Conservation (phyloP, 2,888 invertebrate genomes). For the Caenorhabditis afra region DNA sequence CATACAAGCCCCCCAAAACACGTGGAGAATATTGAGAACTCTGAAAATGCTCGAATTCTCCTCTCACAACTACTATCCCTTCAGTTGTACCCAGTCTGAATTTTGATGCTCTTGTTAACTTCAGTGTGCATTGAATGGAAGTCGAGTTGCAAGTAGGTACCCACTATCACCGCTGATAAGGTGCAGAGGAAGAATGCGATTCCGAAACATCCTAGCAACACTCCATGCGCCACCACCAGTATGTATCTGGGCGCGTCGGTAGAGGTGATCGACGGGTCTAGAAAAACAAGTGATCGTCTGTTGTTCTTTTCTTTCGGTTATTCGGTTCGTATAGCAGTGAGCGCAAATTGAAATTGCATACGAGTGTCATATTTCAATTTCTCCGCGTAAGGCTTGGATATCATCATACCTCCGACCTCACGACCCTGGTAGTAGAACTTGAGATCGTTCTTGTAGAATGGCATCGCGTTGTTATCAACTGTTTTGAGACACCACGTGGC, state of each 20-base stretch:
- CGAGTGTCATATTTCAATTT: not conserved
- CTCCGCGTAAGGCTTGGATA: not conserved
- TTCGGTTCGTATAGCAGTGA: not conserved
- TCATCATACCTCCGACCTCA: constrained; percentile 52
- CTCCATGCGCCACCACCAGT: constrained; percentile 76
- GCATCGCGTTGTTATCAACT: constrained; percentile 78
- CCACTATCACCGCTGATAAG: constrained; percentile 72
- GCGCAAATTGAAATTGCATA: constrained; percentile 34
- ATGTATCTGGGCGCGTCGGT: constrained; percentile 75
- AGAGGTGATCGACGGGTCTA: constrained; percentile 62
- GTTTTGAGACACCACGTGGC: constrained; percentile 79
- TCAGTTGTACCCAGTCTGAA: constrained; percentile 57
- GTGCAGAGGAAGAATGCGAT: constrained; percentile 74
- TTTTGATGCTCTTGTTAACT: constrained; percentile 62
- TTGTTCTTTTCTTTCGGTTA: not conserved
- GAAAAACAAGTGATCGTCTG: not conserved
- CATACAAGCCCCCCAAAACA: constrained; percentile 76
- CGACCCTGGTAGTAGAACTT: constrained; percentile 70
- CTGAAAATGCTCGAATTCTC: constrained; percentile 24
- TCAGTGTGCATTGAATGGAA: constrained; percentile 68
- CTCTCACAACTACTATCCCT: not conserved
- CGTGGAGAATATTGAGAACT: constrained; percentile 67
- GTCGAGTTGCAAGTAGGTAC: constrained; percentile 70
- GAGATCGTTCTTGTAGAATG: constrained; percentile 79
- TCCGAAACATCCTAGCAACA: constrained; percentile 74